These are phyloP conservation scores for Delichon dasypus DNA, from an alignment of 2,797 vertebrate species.

Conservation along the genomic window DNA sequence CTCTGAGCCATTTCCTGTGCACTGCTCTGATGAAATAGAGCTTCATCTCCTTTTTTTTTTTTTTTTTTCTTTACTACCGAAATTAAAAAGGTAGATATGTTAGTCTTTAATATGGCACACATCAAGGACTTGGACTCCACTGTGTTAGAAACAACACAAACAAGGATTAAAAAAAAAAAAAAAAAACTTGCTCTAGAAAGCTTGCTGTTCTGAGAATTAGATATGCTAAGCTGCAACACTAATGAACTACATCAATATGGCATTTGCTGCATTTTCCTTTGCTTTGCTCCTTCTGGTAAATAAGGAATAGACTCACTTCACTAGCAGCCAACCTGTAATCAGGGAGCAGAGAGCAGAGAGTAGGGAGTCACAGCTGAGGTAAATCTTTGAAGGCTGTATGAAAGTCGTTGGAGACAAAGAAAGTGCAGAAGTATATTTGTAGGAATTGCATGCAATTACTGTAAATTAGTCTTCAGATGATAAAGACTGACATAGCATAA, in stretches of 20 bases:
- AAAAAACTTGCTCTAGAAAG: background rate
- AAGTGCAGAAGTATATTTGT: background rate
- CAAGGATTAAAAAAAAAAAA: background rate
- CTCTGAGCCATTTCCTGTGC: conserved; percentile 1
- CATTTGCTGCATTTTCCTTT: background rate
- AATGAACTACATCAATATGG: background rate
- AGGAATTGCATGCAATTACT: background rate
- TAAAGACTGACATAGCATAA: background rate
- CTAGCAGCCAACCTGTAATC: background rate
- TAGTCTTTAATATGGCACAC: background rate
- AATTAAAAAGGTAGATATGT: background rate
- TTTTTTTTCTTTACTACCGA: background rate
- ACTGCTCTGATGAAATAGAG: background rate
- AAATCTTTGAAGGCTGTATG: background rate
- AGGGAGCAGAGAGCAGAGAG: background rate
- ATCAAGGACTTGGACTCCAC: background rate
- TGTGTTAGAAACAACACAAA: background rate
- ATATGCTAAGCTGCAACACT: background rate
- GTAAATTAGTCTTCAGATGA: background rate
- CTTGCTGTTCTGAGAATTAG: background rate
- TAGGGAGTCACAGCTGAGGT: background rate
- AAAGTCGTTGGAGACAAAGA: background rate
- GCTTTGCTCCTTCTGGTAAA: background rate
- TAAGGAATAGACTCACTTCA: background rate
- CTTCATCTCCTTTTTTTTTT: background rate